phyloP scores from a whole-genome alignment of 2,113 vertebrate genomes.

The Periophthalmodon schlosseri region DNA sequence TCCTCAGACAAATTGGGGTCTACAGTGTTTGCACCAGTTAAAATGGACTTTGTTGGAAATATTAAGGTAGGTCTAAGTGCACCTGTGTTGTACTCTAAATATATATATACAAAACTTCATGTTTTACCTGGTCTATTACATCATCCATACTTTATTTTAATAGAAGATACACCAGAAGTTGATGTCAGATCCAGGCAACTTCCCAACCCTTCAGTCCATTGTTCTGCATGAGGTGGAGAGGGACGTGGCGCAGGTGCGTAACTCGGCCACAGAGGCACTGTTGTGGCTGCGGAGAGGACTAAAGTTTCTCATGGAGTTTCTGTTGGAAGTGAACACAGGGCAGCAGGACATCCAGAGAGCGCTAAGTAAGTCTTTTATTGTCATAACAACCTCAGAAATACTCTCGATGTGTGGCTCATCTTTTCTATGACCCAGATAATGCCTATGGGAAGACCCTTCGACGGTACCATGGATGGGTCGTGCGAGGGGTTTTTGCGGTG shows the following conservation, averaged over 20 bases:
- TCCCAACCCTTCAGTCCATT: slow-evolving; percentile 93
- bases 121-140: not conserved
- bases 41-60: slow-evolving; percentile 99
- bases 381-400: not conserved
- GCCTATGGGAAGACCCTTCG: slow-evolving; percentile 93
- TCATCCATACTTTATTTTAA: not conserved
- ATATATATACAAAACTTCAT: not conserved
- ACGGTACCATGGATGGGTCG: slow-evolving; percentile 96
- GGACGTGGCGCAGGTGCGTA: slow-evolving; percentile 84
- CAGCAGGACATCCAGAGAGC: slow-evolving; percentile 90
- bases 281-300: slow-evolving; percentile 95
- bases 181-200: slow-evolving; percentile 85
- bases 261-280: slow-evolving; percentile 95
- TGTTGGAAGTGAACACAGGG: slow-evolving; percentile 87
- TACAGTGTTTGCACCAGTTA: slow-evolving; percentile 98
- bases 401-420: not conserved
- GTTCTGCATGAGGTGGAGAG: slow-evolving; percentile 88
- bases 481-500: slow-evolving; percentile 95
- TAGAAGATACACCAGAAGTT: slow-evolving; percentile 97
- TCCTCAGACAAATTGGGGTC: slow-evolving; percentile 93
- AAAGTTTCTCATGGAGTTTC: slow-evolving; percentile 95
- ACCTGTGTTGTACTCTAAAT: not conserved
- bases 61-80: slow-evolving; percentile 85
- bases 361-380: slow-evolving; percentile 82
- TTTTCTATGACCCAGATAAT: slow-evolving; percentile 76